Base-by-base conservation (phyloP, 2,113 vertebrate genomes). In the Leucosticte australis region DNA sequence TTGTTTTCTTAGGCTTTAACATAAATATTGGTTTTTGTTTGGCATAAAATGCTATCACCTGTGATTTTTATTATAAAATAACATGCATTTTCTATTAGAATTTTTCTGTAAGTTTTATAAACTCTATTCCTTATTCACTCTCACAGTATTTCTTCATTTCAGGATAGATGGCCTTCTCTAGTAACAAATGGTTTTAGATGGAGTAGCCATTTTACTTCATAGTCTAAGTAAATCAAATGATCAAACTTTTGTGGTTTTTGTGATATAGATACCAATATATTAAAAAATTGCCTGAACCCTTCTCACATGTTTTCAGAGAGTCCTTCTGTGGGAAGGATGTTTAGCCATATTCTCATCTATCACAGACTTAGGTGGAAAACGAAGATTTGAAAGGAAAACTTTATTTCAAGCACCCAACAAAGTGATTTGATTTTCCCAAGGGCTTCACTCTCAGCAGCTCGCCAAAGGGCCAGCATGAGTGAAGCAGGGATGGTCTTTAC, bases 21-120 rank as follows among this genome's bases (percentile, higher is more conserved):
- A 4, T n/a, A 67, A 82, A n/a, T 37, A 16, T 15, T 83, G 13
- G 0, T 2, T 55, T 74, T 63, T 86, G 11, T 73, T 77, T 65
- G n/a, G 33, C 27, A 70, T 69, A 37, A 93, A 69, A 87, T 81
- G 13, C 50, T 20, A 53, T 52, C 2, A 62, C 37, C 24, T 84
- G 49, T n/a, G 24, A 87, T 87, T 83, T 95, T 84, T 37, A 50
- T 70, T 13, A 74, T 62, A 87, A 89, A 81, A 74, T 37, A 39
- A 5, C 17, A 26, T 62, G n/a, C 17, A 65, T 89, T 93, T 91
- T 65, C 69, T 65, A 49, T 74, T 56, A 74, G n/a, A 81, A 50
- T 67, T 89, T 84, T 80, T 22, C n/a, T 57, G 2, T 16, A 62
- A 39, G 6, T 62, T 65, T 83, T 74, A 62, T 70, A 74, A 82